Evolutionary conservation across 2,797 vertebrate species (phyloP).

Genomic region (Selene dorsalis): DNA sequence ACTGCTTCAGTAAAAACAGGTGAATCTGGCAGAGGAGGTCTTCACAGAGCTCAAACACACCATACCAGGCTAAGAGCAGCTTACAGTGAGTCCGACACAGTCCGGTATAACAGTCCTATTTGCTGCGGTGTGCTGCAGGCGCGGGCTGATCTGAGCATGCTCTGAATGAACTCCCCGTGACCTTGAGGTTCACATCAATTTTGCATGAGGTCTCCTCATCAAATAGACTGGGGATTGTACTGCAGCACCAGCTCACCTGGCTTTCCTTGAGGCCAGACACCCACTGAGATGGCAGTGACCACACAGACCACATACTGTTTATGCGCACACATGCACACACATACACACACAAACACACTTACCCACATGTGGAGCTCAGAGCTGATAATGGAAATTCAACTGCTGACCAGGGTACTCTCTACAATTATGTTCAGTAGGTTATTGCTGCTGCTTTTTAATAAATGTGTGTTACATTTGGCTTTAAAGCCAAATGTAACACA

Average conservation of each 20-base stretch:
- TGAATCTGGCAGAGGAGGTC: slow-evolving; percentile 22
- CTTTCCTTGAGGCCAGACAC: slow-evolving; percentile 69
- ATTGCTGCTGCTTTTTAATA: slow-evolving; percentile 61
- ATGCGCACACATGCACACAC: slow-evolving; percentile 15
- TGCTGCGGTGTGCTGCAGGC: slow-evolving; percentile 57
- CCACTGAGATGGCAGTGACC: slow-evolving; percentile 57
- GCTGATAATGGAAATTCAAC: slow-evolving; percentile 67
- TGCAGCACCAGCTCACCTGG: slow-evolving; percentile 74
- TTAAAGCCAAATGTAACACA: slow-evolving; percentile 40
- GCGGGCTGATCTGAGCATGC: slow-evolving; percentile 66
- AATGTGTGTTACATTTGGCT: slow-evolving; percentile 60
- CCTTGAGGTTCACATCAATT: slow-evolving; percentile 83
- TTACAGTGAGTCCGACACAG: slow-evolving; percentile 45
- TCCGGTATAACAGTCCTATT: slow-evolving; percentile 41
- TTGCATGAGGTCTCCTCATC: slow-evolving; percentile 81
- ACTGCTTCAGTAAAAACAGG: slow-evolving; percentile 1
- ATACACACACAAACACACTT: slow-evolving; percentile 11
- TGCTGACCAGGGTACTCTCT: slow-evolving; percentile 58
- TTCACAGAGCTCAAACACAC: slow-evolving; percentile 17
- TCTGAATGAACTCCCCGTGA: slow-evolving; percentile 78
- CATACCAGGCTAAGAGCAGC: slow-evolving; percentile 32
- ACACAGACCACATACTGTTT: slow-evolving; percentile 37
- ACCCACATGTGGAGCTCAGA: slow-evolving; percentile 8
- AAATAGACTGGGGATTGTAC: slow-evolving; percentile 71
- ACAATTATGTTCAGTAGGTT: slow-evolving; percentile 51